A percentile compares a stretch with the other conserved stretches of the same genome.
Evolutionary conservation across 2,797 vertebrate species (phyloP).

Genomic region (Enteromius viviparus): DNA sequence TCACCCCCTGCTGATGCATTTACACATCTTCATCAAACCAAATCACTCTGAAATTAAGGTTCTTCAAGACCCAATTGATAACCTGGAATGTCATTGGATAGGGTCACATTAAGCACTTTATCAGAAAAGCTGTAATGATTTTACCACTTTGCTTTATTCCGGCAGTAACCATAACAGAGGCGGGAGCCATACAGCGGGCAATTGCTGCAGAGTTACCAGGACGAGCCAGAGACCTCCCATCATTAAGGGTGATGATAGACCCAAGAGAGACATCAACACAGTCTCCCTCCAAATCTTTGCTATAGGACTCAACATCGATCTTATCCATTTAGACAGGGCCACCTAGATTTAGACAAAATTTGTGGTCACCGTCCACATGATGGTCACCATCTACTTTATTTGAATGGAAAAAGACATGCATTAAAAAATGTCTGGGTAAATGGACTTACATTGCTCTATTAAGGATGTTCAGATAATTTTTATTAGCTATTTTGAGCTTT

Average conservation of each 20-base stretch:
- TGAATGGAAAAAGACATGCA: not conserved
- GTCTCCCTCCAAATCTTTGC: slow-evolving; percentile 14
- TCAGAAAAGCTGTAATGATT: slow-evolving; percentile 76
- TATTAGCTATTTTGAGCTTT: slow-evolving; percentile 8
- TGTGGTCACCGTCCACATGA: not conserved
- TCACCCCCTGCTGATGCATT: not conserved
- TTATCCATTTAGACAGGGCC: slow-evolving; percentile 18
- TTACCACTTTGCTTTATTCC: slow-evolving; percentile 77
- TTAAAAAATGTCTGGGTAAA: slow-evolving; percentile 1
- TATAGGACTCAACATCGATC: slow-evolving; percentile 11
- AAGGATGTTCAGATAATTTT: not conserved
- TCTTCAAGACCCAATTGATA: slow-evolving; percentile 67
- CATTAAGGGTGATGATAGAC: slow-evolving; percentile 45
- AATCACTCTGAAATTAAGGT: slow-evolving; percentile 71
- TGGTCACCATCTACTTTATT: not conserved
- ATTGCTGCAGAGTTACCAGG: slow-evolving; percentile 67
- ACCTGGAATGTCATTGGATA: slow-evolving; percentile 76
- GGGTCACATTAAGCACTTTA: slow-evolving; percentile 70
- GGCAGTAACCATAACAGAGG: slow-evolving; percentile 80
- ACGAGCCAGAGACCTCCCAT: slow-evolving; percentile 48
- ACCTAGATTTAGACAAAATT: slow-evolving; percentile 13
- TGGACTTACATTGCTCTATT: not conserved
- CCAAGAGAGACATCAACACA: slow-evolving; percentile 22
- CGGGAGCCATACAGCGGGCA: slow-evolving; percentile 71
- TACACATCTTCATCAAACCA: slow-evolving; percentile 60